Base-by-base conservation (phyloP, 2,113 vertebrate genomes). In the Tylochromis polylepis region DNA sequence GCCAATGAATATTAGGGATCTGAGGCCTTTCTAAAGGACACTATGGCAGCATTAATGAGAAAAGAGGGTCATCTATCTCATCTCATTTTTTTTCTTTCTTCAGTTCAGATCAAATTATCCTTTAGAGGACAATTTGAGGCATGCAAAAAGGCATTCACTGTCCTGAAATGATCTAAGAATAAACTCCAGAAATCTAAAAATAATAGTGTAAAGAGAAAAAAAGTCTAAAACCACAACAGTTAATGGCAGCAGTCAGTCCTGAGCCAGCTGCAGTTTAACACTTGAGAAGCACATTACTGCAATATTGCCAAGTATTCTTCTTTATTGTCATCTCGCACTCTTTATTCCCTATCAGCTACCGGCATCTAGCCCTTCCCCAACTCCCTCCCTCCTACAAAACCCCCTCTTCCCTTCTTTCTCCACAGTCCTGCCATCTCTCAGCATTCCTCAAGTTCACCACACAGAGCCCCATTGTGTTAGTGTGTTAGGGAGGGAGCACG, bases 401-500 rank as follows among this genome's bases (percentile, higher is more conserved):
- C 87, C 87, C 81, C 84, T 53, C 82, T 85, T 72, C 49, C 78
- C 58, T 89, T 84, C 82, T 60, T 41, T 88, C 85, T 85, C 83
- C 90, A 62, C 79, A 80, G 82, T 77, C 65, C 93, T 91, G 90
- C 91, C 94, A 93, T 94, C 90, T 91, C 86, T 82, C 92, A 88
- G 93, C 95, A 96, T 96, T 96, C 95, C 95, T 91, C 82, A 91
- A 89, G 90, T 92, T 88, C 15, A 20, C 92, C 94, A 93, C 89
- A 96, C 93, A 96, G 95, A 96, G 95, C 82, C 85, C 87, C 95
- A 94, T 96, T 96, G 96, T 96, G 92, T 91, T 82, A 79, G 75
- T 56, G 81, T 87, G 90, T 89, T 72, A 67, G 88, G 91, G 92
- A 92, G 91, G 89, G 92, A 91, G 86, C 78, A 14, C 81, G 67